Percentiles rank a stretch among this genome's conserved stretches.
Evolutionary conservation across 64 coral and sea anemone genomes (phyloP).

Genomic region (Montipora sp.): DNA sequence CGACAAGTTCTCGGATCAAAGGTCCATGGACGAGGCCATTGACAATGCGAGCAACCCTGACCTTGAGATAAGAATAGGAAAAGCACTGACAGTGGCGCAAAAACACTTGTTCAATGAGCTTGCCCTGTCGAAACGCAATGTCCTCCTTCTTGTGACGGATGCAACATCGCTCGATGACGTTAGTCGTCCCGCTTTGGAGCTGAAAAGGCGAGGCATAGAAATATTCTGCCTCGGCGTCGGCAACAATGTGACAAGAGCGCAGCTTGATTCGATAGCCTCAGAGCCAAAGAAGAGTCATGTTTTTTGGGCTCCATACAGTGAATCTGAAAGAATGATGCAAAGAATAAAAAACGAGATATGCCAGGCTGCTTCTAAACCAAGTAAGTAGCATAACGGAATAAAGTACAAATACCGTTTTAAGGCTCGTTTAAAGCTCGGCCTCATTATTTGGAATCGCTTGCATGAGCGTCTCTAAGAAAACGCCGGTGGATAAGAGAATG

Average conservation of each 20-base stretch:
- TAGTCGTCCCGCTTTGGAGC: constrained; percentile 40
- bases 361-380: constrained; percentile 10
- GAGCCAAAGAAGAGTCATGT: constrained; percentile 56
- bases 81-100: constrained; percentile 54
- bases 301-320: constrained; percentile 51
- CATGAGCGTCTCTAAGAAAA: too few species aligned
- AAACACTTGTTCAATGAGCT: constrained; percentile 46
- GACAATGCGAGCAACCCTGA: constrained; percentile 68
- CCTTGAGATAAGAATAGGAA: constrained; percentile 64
- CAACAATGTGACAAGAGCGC: constrained; percentile 12
- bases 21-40: constrained; percentile 68
- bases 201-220: constrained; percentile 58
- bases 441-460: too few species aligned
- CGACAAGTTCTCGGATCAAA: constrained; percentile 57
- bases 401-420: too few species aligned
- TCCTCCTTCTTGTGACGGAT: constrained; percentile 60
- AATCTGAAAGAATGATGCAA: constrained; percentile 23
- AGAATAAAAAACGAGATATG: constrained; percentile 51
- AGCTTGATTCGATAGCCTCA: constrained; percentile 64
- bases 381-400: neutral
- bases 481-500: too few species aligned
- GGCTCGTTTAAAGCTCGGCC: too few species aligned
- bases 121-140: constrained; percentile 55
- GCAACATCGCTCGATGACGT: constrained; percentile 65
- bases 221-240: constrained; percentile 66